Base-by-base conservation (phyloP, 2,797 vertebrate species). In the Pseudomugil gertrudae region DNA sequence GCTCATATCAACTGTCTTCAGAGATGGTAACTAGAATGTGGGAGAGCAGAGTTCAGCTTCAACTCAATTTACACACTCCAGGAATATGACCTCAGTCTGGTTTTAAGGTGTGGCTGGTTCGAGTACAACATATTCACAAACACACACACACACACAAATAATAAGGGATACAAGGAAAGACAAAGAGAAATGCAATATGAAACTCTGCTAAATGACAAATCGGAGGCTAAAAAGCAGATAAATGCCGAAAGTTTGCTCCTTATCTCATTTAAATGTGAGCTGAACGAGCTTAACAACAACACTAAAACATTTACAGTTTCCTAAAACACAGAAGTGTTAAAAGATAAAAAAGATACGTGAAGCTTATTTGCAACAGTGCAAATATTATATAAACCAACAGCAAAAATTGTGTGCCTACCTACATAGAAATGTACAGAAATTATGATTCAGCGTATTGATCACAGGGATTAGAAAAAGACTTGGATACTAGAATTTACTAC, bases 51-150 rank as follows among this genome's bases (percentile, higher is more conserved):
- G 69, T 82, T 73, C 60, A 87, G 81, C 67, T 85, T 80, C 48
- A 74, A 86, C 72, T 85, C 74, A 79, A 84, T 89, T 74, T 81
- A 72, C 69, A 75, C 51, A 61, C 76, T 66, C 80, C 74, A 81
- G 87, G 83, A 91, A 90, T 89, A 91, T 92, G 85, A 92, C 79
- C 80, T 90, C 87, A 90, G 88, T 71, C 75, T 79, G 80, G 79
- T 88, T 86, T 82, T 79, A 90, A 90, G 90, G 89, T 81, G 90
- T 85, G 89, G 87, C 79, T 33, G 66, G 65, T 80, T 58, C 79
- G 50, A 66, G 66, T 83, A 84, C 56, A 88, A 82, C 76, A 78
- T 14, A 77, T 53, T 68, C 76, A 76, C 66, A 36, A 13, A 36
- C 35, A 14, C 8, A 29, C 29, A 29, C 29, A 57, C 58, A 62